Percentiles rank a stretch among this genome's conserved stretches.
phyloP scores from a whole-genome alignment of 2,888 invertebrate species.

The Cephus runcator region DNA sequence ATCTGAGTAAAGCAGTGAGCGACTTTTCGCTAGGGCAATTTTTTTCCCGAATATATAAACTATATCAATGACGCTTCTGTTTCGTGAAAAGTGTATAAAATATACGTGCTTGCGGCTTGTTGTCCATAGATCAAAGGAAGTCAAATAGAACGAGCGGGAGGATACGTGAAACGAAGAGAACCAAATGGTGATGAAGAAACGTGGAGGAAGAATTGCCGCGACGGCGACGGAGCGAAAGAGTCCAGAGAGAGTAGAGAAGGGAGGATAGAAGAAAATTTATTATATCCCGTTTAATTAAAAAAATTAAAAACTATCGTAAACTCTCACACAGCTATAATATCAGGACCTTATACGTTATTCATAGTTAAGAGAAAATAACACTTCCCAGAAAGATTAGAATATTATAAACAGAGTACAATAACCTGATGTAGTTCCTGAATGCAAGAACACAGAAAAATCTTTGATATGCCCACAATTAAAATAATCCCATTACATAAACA shows the following conservation, averaged over 20 bases:
- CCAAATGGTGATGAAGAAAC: background rate
- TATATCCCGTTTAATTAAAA: background rate
- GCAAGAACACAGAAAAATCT: no score
- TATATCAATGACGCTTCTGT: background rate
- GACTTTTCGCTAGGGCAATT: background rate
- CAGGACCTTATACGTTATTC: background rate
- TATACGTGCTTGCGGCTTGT: conserved; percentile 10
- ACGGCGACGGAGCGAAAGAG: background rate
- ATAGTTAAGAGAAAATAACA: background rate
- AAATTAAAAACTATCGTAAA: background rate
- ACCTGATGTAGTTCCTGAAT: no score
- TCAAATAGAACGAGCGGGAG: conserved; percentile 1
- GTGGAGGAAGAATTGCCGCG: background rate
- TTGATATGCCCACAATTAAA: no score
- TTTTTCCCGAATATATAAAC: background rate
- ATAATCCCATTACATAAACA: no score
- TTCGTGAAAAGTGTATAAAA: background rate
- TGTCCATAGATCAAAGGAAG: conserved; percentile 19
- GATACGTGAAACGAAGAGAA: background rate
- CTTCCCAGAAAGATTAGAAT: background rate
- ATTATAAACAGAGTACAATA: background rate
- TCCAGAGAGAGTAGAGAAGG: background rate
- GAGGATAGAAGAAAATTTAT: conserved; percentile 1
- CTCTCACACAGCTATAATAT: background rate
- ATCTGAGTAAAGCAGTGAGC: background rate